Evolutionary conservation across 2,113 vertebrate genomes (phyloP).

Genomic region (Paraplagusia blochii): DNA sequence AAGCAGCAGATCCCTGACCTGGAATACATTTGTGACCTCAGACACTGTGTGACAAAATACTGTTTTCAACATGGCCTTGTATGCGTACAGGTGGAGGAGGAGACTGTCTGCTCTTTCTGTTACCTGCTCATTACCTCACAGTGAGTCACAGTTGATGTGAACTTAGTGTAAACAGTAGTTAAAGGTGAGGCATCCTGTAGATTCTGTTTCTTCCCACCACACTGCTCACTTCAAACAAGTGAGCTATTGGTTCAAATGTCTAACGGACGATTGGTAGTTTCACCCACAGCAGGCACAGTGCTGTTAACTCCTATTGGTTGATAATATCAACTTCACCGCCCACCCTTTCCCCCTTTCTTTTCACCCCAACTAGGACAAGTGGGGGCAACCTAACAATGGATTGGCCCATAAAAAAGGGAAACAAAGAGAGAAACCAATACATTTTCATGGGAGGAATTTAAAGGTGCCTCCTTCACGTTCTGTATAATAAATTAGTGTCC

Average conservation of each 20-base stretch:
- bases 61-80: constrained; percentile 13
- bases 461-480: constrained; percentile 3
- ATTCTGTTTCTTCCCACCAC: not conserved
- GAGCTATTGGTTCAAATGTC: constrained; percentile 73
- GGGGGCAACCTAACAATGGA: constrained; percentile 66
- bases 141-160: constrained; percentile 38
- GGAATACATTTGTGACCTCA: constrained; percentile 9
- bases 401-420: constrained; percentile 55
- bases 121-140: constrained; percentile 49
- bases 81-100: constrained; percentile 5
- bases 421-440: constrained; percentile 58
- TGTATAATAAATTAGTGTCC: constrained; percentile 1
- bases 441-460: constrained; percentile 45
- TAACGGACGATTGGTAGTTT: constrained; percentile 65
- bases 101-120: constrained; percentile 4
- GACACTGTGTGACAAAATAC: too few relatives aligned
- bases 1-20: constrained; percentile 52
- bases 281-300: constrained; percentile 49
- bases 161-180: constrained; percentile 31
- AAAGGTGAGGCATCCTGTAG: constrained; percentile 6
- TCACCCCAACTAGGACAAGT: constrained; percentile 56
- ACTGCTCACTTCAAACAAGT: constrained; percentile 32
- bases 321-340: constrained; percentile 41
- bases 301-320: constrained; percentile 65
- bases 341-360: constrained; percentile 7